Base-by-base conservation (phyloP, 1,140 invertebrate species). In the Lepidostoma basale region DNA sequence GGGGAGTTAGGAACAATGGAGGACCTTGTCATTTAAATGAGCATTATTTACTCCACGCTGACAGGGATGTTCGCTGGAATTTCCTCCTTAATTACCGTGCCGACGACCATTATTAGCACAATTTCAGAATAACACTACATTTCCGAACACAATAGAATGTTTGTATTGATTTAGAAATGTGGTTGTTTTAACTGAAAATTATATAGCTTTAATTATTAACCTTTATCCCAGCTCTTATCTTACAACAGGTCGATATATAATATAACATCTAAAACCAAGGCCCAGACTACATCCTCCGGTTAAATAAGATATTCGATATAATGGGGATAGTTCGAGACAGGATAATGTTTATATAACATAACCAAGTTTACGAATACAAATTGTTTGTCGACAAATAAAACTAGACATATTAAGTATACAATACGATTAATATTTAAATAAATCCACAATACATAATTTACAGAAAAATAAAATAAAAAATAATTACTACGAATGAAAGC, bases 21-120 rank as follows among this genome's bases (percentile, higher is more conserved):
- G 54, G 54, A 59, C 54, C 54, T 40, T 59, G 54, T 59, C 54
- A 59, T 59, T 59, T 59, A 59, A 59, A 59, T 59, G 33, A 23
- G 36, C 54, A 39, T 59, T 40, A 59, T 59, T 59, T 59, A 59
- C 54, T 20, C 30, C 10, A 59, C 26, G 33, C 30, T 59, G 54
- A 59, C 54, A 59, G 40, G 54, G 20, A 9, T 25, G 18, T 16
- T 45, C 42, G 8, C 33, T 22, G 18, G 22, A 40, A 59, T 59
- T 20, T 59, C 54, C 18, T 6, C 22, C 30, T 59, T 59, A 59
- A 59, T 59, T 59, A 39, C 54, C 14, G 3, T 40, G 20, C 54
- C 30, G 20, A 40, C 16, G 18, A 20, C 12, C 26, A 54, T 54
- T 54, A 54, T 54, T 28, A 33, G 26, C 49, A 28, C n/a, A 33